These are phyloP conservation scores for Ischnura elegans DNA, from an alignment of 2,888 invertebrate species.

Conservation along the genomic window DNA sequence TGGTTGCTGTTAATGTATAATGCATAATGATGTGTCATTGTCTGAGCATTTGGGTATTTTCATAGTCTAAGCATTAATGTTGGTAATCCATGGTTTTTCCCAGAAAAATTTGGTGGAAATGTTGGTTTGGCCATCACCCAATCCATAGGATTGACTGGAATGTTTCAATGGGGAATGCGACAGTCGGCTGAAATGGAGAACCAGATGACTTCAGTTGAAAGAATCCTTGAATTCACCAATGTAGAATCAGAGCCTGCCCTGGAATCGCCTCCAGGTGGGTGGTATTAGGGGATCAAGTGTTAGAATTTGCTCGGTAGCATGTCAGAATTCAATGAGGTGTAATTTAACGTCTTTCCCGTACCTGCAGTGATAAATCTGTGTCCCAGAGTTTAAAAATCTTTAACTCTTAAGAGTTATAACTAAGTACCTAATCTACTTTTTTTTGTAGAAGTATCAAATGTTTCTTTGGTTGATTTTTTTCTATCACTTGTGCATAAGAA, in stretches of 20 bases:
- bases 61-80: background rate
- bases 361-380: too few relatives aligned
- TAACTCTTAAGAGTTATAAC: too few relatives aligned
- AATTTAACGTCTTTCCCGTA: too few relatives aligned
- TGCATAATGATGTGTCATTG: background rate
- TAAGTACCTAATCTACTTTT: too few relatives aligned
- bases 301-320: too few relatives aligned
- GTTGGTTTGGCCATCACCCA: conserved; percentile 76
- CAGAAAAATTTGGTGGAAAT: conserved; percentile 72
- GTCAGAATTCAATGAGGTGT: too few relatives aligned
- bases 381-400: too few relatives aligned
- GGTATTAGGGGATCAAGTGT: too few relatives aligned
- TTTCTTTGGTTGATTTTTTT: too few relatives aligned
- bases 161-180: conserved; percentile 80
- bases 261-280: conserved; percentile 74
- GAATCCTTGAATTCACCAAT: conserved; percentile 79
- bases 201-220: conserved; percentile 77
- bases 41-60: background rate
- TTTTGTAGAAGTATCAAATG: too few relatives aligned
- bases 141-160: conserved; percentile 77
- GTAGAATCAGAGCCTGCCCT: conserved; percentile 78
- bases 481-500: too few relatives aligned
- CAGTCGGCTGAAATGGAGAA: conserved; percentile 78
- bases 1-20: background rate
- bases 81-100: background rate